Base-by-base conservation (phyloP, 2,113 vertebrate species). In the Bufo bufo region DNA sequence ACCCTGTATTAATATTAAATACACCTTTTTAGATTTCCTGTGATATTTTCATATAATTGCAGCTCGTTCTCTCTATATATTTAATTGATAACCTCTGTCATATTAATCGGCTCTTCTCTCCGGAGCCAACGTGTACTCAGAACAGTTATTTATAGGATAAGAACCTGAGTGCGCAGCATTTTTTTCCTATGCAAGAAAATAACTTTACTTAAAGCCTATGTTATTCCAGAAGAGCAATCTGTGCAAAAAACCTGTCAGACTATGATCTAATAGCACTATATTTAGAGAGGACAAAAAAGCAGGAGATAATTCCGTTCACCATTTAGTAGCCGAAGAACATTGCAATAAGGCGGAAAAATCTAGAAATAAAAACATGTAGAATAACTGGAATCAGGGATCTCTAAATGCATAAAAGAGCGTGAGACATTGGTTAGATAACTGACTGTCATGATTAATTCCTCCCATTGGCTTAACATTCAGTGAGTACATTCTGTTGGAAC, bases 141-240 rank as follows among this genome's bases (percentile, higher is more conserved):
- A 74, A 49, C 71, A 74, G 47, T 74, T 74, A 47, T 74, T 74
- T 47, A 74, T 47, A 74, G 69, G 14, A 49, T 50, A 8, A 77
- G 63, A 45, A 19, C 79, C 75, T 17, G 20, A 50, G 69, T 66
- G 3, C 16, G 47, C 23, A 20, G 10, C 13, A 59, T 43, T 59
- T 80, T 59, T 80, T 52, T 23, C 45, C 47, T 47, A 52, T 69
- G 71, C 49, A 66, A 47, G 61, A 83, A 83, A 61, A 83, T 47
- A 50, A 65, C 61, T 66, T 83, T n/a, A 65, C 59, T 49, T 66
- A 50, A 33, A 82, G 80, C 20, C 80, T 82, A 49, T 52, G 47
- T 83, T 83, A 66, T 83, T 69, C 81, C 81, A 83, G 80, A 65
- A 50, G 47, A 82, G 61, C 81, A 83, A 83, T 66, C 81, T 83